Evolutionary conservation across 2,797 vertebrate species (phyloP).

Genomic region (Odontamblyopus rebecca): DNA sequence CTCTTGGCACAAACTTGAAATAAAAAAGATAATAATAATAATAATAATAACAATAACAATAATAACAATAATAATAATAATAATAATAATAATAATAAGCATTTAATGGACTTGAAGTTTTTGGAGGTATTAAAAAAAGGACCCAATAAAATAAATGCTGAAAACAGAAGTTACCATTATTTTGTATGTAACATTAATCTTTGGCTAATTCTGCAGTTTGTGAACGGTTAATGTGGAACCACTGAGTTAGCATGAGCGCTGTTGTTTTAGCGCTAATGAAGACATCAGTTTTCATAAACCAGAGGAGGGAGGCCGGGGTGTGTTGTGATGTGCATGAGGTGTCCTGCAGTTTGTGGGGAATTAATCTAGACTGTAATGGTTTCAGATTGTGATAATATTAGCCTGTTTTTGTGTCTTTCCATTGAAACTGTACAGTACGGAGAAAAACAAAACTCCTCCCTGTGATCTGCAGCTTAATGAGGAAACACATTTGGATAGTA

Average conservation of each 20-base stretch:
- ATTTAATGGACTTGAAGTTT: too few species aligned
- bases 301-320: neutral
- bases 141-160: too few species aligned
- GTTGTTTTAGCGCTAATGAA: neutral
- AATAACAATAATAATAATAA: too few species aligned
- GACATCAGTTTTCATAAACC: neutral
- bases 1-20: too few species aligned
- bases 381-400: neutral
- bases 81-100: too few species aligned
- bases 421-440: neutral
- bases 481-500: neutral
- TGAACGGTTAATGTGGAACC: conserved; percentile 35
- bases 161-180: too few species aligned
- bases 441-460: neutral
- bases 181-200: neutral
- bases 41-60: too few species aligned
- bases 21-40: too few species aligned
- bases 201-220: conserved; percentile 49
- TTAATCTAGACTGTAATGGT: neutral
- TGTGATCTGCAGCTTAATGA: neutral
- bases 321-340: neutral
- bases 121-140: too few species aligned
- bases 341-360: neutral
- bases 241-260: conserved; percentile 12
- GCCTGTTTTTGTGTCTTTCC: neutral